phyloP scores from a whole-genome alignment of 2,113 vertebrate genomes.

The Prietella phreatophila region DNA sequence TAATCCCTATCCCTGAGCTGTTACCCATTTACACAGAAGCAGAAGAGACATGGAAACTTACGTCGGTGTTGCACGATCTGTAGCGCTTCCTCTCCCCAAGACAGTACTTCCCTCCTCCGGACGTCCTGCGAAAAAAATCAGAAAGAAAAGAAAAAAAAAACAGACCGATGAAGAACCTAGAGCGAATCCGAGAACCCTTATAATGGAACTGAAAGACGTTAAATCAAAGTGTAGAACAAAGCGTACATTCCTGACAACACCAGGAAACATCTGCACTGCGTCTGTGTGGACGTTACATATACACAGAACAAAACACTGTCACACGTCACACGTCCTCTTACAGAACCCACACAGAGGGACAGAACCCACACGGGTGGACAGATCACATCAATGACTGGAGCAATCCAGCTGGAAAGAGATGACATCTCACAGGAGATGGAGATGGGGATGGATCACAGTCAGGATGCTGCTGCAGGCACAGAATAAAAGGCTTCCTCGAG shows the following conservation, averaged over 20 bases:
- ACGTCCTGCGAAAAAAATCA: slow-evolving; percentile 79
- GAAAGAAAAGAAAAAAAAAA: slow-evolving; percentile 24
- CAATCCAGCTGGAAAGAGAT: background rate
- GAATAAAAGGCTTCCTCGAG: background rate
- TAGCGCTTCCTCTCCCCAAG: slow-evolving; percentile 96
- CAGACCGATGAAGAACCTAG: slow-evolving; percentile 45
- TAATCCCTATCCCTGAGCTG: background rate
- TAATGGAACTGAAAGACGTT: slow-evolving; percentile 1
- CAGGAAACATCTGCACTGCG: slow-evolving; percentile 32
- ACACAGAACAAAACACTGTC: background rate
- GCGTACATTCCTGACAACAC: slow-evolving; percentile 31
- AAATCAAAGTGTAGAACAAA: slow-evolving; percentile 6
- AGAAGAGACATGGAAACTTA: slow-evolving; percentile 72
- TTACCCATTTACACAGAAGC: background rate
- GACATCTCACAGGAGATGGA: slow-evolving; percentile 9
- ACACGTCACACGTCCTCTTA: background rate
- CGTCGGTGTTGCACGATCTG: slow-evolving; percentile 94
- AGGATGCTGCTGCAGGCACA: slow-evolving; percentile 7
- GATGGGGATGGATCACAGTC: slow-evolving; percentile 13
- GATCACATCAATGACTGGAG: slow-evolving; percentile 10
- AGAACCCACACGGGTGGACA: background rate
- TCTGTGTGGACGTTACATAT: slow-evolving; percentile 6
- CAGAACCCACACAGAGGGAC: background rate
- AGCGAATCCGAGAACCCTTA: slow-evolving; percentile 3
- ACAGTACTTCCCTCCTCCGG: slow-evolving; percentile 96